Evolutionary conservation across 1,140 invertebrate genomes (phyloP).

Genomic region (Antheraea pernyi): DNA sequence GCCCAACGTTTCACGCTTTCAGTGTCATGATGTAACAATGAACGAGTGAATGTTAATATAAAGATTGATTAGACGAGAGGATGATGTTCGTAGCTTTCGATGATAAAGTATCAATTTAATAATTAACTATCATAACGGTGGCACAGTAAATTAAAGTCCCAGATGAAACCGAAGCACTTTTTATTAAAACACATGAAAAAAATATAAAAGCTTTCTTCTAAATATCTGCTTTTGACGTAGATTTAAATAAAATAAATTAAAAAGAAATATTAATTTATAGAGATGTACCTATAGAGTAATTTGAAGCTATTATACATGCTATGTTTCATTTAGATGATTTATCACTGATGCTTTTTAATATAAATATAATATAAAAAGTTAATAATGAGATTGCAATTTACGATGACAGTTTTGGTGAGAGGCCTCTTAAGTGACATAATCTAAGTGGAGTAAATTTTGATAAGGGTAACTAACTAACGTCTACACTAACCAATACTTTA

Average conservation of each 20-base stretch:
- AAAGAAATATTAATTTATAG: conserved; percentile 4
- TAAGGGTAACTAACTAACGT: too few relatives aligned
- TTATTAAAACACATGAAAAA: conserved; percentile 30
- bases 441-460: too few relatives aligned
- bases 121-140: conserved; percentile 42
- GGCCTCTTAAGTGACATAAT: too few relatives aligned
- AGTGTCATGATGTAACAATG: conserved; percentile 6
- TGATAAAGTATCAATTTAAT: conserved; percentile 44
- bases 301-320: conserved; percentile 1
- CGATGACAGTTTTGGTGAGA: neutral
- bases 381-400: neutral
- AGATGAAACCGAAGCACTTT: conserved; percentile 69
- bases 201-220: conserved; percentile 38
- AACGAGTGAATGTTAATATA: conserved; percentile 6
- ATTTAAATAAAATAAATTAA: conserved; percentile 3
- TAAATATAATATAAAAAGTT: neutral
- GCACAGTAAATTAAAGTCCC: conserved; percentile 49
- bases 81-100: conserved; percentile 49
- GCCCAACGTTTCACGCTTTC: conserved; percentile 12
- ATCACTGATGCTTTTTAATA: conserved; percentile 10
- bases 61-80: conserved; percentile 60
- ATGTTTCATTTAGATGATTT: conserved; percentile 10
- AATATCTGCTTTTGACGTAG: conserved; percentile 9
- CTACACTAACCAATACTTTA: too few relatives aligned
- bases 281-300: neutral